Base-by-base conservation (phyloP, 2,888 invertebrate species). In the Slavum lentiscoides region DNA sequence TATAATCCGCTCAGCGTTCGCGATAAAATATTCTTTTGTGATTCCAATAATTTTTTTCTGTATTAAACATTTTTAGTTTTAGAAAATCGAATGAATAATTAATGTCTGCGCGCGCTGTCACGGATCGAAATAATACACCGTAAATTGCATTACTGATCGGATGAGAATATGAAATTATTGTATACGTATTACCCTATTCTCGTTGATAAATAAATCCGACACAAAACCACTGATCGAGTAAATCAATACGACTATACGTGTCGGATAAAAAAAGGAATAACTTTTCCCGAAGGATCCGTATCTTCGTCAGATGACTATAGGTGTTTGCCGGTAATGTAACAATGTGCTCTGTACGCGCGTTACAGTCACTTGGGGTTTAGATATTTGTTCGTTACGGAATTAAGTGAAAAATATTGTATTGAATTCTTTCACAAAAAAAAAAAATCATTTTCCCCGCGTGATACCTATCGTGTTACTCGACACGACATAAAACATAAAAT, bases 241-340 rank as follows among this genome's bases (percentile, higher is more conserved):
- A 69, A 55, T 69, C 19, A 53, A 55, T 43, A 49, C 43, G 19
- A 66, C 30, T 66, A 13, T 30, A 19, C n/a, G 55, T 39, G 39
- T 59, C 70, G 70, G 70, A 72, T 72, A 37, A 72, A 49, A 49
- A 49, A 59, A 70, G 37, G 37, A 72, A 58, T 72, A 39, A 58
- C 59, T 59, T 58, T 21, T 21, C 70, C 58, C 39, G 70, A 15
- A 72, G 58, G 58, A 72, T 58, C 39, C 1, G 13, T 49, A 30
- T 30, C 4, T 30, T 4, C 13, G 49, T 49, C 13, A 49, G 49
- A 49, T 9, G 43, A 30, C 43, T 15, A 15, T 49, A 11, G n/a
- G n/a, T n/a, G n/a, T n/a, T n/a, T 11, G 13, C 49, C 49, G 13
- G 15, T 43, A 9, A 5, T 4, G 43, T 43, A 43, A 1, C 7